Conservation (phyloP, 2,888 invertebrate genomes). For the Linyphia triangularis region DNA sequence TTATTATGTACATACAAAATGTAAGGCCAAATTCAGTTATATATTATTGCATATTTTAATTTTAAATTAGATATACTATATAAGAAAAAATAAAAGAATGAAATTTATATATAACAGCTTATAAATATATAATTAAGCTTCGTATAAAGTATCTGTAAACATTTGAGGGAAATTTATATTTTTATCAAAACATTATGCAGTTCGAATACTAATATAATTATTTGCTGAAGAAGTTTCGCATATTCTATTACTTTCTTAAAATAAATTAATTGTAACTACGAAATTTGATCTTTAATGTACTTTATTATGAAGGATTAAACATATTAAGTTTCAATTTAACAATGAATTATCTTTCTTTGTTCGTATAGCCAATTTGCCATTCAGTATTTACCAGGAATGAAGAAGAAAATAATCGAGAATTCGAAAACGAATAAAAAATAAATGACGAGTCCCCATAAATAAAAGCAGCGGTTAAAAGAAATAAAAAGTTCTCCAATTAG, state of each 20-base stretch:
- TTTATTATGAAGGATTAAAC: not conserved
- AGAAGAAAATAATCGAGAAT: not conserved
- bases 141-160: no score
- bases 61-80: no score
- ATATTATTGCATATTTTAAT: no score
- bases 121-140: no score
- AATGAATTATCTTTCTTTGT: not conserved
- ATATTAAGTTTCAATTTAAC: not conserved
- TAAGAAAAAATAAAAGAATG: no score
- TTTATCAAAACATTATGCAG: no score
- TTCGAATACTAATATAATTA: no score
- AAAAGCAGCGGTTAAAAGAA: not conserved
- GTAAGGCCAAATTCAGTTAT: no score
- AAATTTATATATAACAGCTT: no score
- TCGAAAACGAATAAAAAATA: not conserved
- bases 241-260: not conserved
- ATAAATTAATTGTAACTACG: not conserved
- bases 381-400: not conserved
- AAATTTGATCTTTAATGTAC: conserved; percentile 12
- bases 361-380: not conserved
- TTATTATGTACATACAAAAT: no score
- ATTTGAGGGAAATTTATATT: no score
- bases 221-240: no score
- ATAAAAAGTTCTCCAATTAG: conserved; percentile 7
- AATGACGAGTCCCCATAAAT: not conserved